Evolutionary conservation across 2,797 vertebrate genomes (phyloP).

Genomic region (Galago senegalensis): DNA sequence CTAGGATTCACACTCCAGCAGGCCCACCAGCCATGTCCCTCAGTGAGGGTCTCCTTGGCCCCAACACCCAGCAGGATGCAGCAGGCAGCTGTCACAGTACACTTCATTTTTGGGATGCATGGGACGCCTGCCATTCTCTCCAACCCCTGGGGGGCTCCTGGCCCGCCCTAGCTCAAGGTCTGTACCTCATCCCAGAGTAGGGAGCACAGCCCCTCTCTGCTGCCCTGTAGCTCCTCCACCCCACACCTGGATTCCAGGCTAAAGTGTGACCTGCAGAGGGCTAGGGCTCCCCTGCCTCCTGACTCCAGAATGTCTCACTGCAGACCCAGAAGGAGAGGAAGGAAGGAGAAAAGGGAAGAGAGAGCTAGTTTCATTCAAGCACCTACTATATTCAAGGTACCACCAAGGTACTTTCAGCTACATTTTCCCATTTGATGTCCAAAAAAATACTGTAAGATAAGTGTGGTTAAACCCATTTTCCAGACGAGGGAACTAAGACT

Average conservation of each 20-base stretch:
- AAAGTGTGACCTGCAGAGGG: background rate
- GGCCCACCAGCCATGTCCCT: background rate
- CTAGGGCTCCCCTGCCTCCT: background rate
- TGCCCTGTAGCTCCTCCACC: background rate
- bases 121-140: slow-evolving; percentile 82
- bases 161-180: slow-evolving; percentile 74
- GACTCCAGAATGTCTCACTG: background rate
- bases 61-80: slow-evolving; percentile 15
- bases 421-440: background rate
- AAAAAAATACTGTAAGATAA: background rate
- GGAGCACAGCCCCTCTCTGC: background rate
- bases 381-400: background rate
- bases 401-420: background rate
- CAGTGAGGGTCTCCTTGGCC: background rate
- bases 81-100: slow-evolving; percentile 84
- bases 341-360: background rate
- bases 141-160: slow-evolving; percentile 75
- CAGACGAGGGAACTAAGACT: slow-evolving; percentile 3
- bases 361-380: background rate
- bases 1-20: background rate
- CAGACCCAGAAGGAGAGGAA: background rate
- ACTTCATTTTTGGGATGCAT: slow-evolving; percentile 82
- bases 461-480: background rate
- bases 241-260: background rate
- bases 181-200: background rate